These are phyloP conservation scores for Pyrrhia umbra DNA, from an alignment of 2,888 invertebrate genomes.

Conservation along the genomic window DNA sequence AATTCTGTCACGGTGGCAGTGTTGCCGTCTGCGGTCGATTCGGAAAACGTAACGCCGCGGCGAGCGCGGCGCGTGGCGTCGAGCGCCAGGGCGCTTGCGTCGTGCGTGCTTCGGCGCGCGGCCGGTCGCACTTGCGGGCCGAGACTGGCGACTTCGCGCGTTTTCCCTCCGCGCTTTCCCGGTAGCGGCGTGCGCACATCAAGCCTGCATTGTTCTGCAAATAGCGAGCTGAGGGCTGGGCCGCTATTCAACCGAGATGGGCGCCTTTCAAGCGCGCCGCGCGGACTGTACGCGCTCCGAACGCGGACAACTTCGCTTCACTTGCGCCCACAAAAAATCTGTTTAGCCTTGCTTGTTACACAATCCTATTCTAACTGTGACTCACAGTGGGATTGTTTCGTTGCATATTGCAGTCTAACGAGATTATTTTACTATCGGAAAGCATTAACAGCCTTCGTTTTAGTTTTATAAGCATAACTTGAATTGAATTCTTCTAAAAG, in stretches of 20 bases:
- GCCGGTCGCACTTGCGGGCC: slow-evolving; percentile 85
- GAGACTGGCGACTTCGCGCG: slow-evolving; percentile 83
- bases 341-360: slow-evolving; percentile 70
- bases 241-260: slow-evolving; percentile 77
- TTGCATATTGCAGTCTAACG: slow-evolving; percentile 29
- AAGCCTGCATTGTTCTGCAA: slow-evolving; percentile 89
- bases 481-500: background rate
- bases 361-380: slow-evolving; percentile 63
- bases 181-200: slow-evolving; percentile 87
- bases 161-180: slow-evolving; percentile 88
- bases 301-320: slow-evolving; percentile 69
- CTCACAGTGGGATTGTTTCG: slow-evolving; percentile 44
- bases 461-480: background rate
- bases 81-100: slow-evolving; percentile 88
- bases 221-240: slow-evolving; percentile 85
- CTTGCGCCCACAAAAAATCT: slow-evolving; percentile 62
- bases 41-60: slow-evolving; percentile 88
- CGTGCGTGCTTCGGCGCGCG: slow-evolving; percentile 83
- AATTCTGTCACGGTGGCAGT: slow-evolving; percentile 85
- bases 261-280: slow-evolving; percentile 63
- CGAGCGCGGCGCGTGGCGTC: slow-evolving; percentile 84
- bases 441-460: background rate
- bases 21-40: slow-evolving; percentile 85
- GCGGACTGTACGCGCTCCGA: slow-evolving; percentile 74
- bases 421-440: background rate